A percentile compares a stretch with the other conserved stretches of the same genome.
Conservation (phyloP, 2,113 vertebrate species). For the Nibea coibor region DNA sequence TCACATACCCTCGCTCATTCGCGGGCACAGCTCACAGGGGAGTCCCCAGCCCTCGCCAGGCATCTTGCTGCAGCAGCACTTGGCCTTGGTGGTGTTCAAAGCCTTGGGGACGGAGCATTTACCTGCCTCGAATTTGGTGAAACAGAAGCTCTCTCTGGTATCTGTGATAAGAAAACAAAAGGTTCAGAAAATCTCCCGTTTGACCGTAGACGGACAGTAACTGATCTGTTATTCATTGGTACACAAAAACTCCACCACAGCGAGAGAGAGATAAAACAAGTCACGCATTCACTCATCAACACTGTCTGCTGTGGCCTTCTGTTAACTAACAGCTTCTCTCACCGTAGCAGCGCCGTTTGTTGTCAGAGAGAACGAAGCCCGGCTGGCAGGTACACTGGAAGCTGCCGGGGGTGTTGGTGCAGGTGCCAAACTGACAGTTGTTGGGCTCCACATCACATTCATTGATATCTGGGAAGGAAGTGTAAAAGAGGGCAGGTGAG, state of each 20-base stretch:
- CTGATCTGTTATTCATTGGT: background rate
- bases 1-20: constrained; percentile 87
- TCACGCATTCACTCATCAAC: background rate
- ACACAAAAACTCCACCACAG: background rate
- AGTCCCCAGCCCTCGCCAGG: constrained; percentile 94
- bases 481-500: background rate
- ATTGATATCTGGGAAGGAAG: constrained; percentile 87
- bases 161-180: constrained; percentile 78
- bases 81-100: constrained; percentile 93
- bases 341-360: constrained; percentile 92
- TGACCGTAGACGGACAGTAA: too few relatives aligned
- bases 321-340: constrained; percentile 62
- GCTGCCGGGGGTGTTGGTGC: constrained; percentile 92
- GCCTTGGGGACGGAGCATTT: constrained; percentile 93
- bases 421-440: constrained; percentile 92
- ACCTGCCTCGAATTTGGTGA: constrained; percentile 91
- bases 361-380: constrained; percentile 92
- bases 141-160: constrained; percentile 94
- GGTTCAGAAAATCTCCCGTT: background rate
- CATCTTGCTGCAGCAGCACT: constrained; percentile 95
- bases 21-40: constrained; percentile 94
- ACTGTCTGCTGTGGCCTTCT: background rate
- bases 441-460: constrained; percentile 92
- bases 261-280: background rate
- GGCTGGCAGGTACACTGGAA: constrained; percentile 92